These are phyloP conservation scores for Lota lota DNA, from an alignment of 2,113 vertebrate genomes.

Conservation along the genomic window DNA sequence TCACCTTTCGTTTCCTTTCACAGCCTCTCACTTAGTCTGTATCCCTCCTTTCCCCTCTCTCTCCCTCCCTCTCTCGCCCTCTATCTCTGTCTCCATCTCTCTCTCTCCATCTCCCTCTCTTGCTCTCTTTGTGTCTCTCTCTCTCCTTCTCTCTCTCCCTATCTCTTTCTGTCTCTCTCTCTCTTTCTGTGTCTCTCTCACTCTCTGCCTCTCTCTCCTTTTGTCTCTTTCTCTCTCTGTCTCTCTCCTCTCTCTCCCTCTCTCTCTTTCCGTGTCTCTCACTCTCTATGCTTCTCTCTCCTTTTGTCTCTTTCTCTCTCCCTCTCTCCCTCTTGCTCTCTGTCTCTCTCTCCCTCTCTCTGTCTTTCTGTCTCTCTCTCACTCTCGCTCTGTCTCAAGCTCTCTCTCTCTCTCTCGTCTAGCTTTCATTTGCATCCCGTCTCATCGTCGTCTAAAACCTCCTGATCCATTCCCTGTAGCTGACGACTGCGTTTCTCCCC, in stretches of 20 bases:
- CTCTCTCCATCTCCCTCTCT: background rate
- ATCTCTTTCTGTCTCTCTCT: background rate
- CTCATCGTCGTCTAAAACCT: conserved; percentile 37
- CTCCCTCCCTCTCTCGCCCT: background rate
- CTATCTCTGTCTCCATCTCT: background rate
- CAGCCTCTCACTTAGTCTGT: background rate
- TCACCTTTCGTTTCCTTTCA: background rate
- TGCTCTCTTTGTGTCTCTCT: background rate
- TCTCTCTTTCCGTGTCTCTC: background rate
- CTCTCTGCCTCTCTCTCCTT: conserved; percentile 8
- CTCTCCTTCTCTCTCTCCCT: background rate
- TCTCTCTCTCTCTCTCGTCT: no score
- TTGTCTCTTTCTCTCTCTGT: conserved; percentile 1
- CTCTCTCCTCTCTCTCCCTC: conserved; percentile 7
- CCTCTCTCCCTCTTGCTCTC: background rate
- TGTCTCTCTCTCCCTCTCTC: no score
- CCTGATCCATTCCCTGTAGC: conserved; percentile 47
- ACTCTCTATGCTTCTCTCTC: background rate
- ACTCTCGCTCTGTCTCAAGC: no score
- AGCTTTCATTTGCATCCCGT: conserved; percentile 56
- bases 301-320: background rate
- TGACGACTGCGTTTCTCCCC: conserved; percentile 55
- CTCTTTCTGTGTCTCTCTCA: conserved; percentile 9
- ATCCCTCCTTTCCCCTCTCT: background rate
- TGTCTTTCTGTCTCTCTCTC: no score